Conservation (phyloP, 2,797 vertebrate species). For the Ctenopoma kingsleyae region DNA sequence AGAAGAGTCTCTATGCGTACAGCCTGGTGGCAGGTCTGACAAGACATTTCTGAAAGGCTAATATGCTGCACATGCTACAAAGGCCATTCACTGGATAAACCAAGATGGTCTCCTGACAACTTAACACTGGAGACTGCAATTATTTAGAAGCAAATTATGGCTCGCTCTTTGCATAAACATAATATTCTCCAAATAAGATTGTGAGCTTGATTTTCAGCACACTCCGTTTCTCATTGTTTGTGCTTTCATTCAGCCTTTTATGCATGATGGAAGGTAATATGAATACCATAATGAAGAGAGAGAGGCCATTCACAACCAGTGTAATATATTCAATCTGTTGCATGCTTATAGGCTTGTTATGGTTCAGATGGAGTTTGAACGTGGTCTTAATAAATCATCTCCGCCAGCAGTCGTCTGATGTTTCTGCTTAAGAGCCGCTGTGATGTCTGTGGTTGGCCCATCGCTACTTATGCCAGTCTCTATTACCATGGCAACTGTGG, state of each 20-base stretch:
- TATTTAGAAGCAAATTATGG: constrained; percentile 92
- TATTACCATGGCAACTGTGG: constrained; percentile 84
- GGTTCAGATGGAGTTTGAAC: constrained; percentile 80
- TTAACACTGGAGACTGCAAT: constrained; percentile 90
- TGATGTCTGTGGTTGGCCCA: constrained; percentile 77
- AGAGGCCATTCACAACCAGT: constrained; percentile 61
- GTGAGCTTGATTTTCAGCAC: constrained; percentile 66
- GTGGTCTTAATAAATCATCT: constrained; percentile 82
- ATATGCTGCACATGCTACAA: constrained; percentile 88
- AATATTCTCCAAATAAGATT: constrained; percentile 78
- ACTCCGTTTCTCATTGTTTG: constrained; percentile 66
- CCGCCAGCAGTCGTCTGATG: constrained; percentile 76
- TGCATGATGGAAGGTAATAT: constrained; percentile 73
- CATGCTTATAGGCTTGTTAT: constrained; percentile 79
- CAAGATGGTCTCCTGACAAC: constrained; percentile 88
- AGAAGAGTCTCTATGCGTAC: constrained; percentile 78
- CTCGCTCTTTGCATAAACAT: constrained; percentile 76
- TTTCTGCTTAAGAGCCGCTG: constrained; percentile 78
- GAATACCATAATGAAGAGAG: constrained; percentile 71
- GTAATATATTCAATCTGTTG: constrained; percentile 79
- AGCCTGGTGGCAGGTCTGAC: constrained; percentile 85
- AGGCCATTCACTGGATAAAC: constrained; percentile 86
- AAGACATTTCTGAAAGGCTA: constrained; percentile 90
- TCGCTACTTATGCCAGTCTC: constrained; percentile 70
- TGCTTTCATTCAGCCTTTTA: constrained; percentile 61